Evolutionary conservation across 2,113 vertebrate species (phyloP).

Genomic region (Rhinopomastus cyanomelas): DNA sequence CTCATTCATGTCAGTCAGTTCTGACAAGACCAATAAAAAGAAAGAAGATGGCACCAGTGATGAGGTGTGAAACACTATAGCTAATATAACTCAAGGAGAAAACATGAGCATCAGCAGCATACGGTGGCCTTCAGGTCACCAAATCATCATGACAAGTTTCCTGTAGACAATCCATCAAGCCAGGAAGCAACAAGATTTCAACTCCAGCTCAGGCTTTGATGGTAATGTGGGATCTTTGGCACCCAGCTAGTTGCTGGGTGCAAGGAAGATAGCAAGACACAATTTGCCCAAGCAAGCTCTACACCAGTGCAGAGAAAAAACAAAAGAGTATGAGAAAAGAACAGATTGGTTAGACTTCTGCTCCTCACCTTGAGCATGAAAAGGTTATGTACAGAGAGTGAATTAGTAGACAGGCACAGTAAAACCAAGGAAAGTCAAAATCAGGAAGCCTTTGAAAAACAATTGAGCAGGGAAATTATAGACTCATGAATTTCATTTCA

Average conservation of each 20-base stretch:
- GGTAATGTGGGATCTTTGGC: background rate
- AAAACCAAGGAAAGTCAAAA: conserved; percentile 10
- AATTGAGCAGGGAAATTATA: background rate
- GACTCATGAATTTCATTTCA: conserved; percentile 5
- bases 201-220: background rate
- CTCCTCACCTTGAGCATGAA: background rate
- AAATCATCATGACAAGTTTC: background rate
- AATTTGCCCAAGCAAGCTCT: background rate
- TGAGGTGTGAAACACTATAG: background rate
- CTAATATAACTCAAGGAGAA: background rate
- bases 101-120: background rate
- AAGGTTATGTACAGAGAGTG: background rate
- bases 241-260: background rate
- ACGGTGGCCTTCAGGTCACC: background rate
- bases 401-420: background rate
- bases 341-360: background rate
- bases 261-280: background rate
- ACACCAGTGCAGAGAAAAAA: background rate
- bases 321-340: background rate
- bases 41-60: background rate
- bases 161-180: background rate
- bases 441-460: background rate
- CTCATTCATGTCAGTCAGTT: background rate
- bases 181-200: background rate
- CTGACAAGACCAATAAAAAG: background rate